Conservation (phyloP, 1,140 invertebrate genomes). For the Camponotus pennsylvanicus region DNA sequence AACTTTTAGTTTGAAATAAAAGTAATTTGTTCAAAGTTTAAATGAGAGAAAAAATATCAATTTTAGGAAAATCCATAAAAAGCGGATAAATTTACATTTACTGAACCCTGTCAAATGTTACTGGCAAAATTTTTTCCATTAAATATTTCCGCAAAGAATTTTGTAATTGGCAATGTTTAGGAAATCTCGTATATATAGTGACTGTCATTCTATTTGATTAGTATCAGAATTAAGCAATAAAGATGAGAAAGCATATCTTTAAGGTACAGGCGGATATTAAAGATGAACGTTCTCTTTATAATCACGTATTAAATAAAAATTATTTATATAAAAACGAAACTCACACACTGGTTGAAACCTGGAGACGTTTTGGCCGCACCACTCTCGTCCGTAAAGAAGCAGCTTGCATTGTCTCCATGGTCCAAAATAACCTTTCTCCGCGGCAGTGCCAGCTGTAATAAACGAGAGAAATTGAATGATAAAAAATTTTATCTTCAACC, state of each 20-base stretch:
- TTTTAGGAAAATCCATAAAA: background rate
- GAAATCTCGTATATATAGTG: background rate
- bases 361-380: slow-evolving; percentile 92
- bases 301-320: background rate
- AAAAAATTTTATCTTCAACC: background rate
- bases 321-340: slow-evolving; percentile 78
- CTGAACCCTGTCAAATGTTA: background rate
- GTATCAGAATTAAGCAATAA: background rate
- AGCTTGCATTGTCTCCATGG: slow-evolving; percentile 94
- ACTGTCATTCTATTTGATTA: background rate
- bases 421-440: slow-evolving; percentile 93
- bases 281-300: background rate
- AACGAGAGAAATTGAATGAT: slow-evolving; percentile 13
- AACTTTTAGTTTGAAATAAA: background rate
- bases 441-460: slow-evolving; percentile 87
- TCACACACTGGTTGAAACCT: slow-evolving; percentile 93
- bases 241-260: slow-evolving; percentile 5
- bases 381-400: slow-evolving; percentile 92
- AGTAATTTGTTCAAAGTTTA: background rate
- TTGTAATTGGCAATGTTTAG: background rate
- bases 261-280: background rate
- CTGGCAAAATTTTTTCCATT: background rate
- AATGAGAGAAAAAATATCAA: background rate
- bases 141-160: background rate
- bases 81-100: background rate